phyloP scores from a whole-genome alignment of 2,113 vertebrate genomes.

The Entomyzon cyanotis region DNA sequence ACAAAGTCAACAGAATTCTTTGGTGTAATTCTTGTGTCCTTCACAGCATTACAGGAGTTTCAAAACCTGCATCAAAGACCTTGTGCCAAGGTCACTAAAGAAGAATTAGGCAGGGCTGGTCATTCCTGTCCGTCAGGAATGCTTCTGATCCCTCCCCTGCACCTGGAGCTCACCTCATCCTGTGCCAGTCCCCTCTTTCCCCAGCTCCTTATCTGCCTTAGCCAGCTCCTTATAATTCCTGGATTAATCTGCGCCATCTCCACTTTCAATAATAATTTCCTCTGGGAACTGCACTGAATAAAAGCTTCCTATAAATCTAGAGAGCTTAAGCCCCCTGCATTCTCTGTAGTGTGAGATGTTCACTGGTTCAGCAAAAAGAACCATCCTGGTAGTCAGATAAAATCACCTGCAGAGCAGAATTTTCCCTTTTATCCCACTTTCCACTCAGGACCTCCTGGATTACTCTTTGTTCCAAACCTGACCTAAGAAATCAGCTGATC shows the following conservation, averaged over 20 bases:
- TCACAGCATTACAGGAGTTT: not conserved
- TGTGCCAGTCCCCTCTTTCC: not conserved
- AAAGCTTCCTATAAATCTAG: not conserved
- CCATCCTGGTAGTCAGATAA: not conserved
- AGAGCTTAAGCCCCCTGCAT: not conserved
- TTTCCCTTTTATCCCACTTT: not conserved
- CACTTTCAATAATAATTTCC: slow-evolving; percentile 33
- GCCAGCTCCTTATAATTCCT: slow-evolving; percentile 22
- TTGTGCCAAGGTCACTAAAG: not conserved
- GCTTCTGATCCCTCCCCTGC: not conserved
- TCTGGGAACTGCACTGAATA: not conserved
- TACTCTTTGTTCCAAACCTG: not conserved
- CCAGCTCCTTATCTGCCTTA: slow-evolving; percentile 28
- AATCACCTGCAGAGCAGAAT: not conserved
- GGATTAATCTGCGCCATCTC: slow-evolving; percentile 23
- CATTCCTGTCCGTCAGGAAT: not conserved
- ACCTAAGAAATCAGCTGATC: not conserved
- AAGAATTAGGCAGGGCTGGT: not conserved
- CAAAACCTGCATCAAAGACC: not conserved
- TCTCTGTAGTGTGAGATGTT: not conserved
- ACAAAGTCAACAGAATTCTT: not conserved
- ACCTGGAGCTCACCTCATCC: not conserved
- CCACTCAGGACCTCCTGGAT: not conserved
- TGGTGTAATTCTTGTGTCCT: not conserved
- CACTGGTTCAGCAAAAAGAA: not conserved